Percentiles rank a stretch among this genome's conserved stretches.
Evolutionary conservation across 2,888 invertebrate species (phyloP).

Genomic region (Tipula unca): DNA sequence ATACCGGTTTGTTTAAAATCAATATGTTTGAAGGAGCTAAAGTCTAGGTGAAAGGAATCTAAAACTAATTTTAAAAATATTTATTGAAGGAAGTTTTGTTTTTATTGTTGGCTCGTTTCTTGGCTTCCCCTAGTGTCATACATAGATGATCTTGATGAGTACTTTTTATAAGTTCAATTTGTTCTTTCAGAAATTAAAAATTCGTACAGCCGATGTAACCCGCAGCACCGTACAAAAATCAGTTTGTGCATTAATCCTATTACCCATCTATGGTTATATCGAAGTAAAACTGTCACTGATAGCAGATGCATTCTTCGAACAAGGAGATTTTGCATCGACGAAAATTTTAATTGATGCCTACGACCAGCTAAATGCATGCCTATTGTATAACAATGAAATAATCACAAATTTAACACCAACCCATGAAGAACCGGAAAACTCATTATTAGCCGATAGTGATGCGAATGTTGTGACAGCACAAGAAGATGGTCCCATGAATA

Average conservation of each 20-base stretch:
- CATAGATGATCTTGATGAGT: no score
- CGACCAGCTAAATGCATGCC: conserved; percentile 79
- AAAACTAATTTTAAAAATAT: no score
- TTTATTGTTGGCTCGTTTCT: no score
- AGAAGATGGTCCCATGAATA: neutral
- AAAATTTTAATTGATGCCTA: conserved; percentile 85
- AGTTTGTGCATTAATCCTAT: conserved; percentile 85
- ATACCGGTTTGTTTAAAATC: no score
- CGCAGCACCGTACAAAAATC: conserved; percentile 97
- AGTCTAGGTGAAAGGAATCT: no score
- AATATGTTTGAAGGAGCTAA: no score
- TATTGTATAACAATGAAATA: conserved; percentile 45
- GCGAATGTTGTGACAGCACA: neutral
- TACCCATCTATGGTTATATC: conserved; percentile 89
- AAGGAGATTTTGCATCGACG: conserved; percentile 85
- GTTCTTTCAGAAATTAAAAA: conserved; percentile 69
- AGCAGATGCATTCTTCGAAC: conserved; percentile 94
- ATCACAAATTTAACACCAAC: conserved; percentile 46
- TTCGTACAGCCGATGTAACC: conserved; percentile 90
- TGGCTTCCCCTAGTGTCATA: no score
- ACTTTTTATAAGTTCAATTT: neutral
- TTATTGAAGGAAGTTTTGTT: no score
- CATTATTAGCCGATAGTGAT: neutral
- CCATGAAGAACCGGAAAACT: neutral
- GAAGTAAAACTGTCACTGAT: conserved; percentile 93